Conservation (phyloP, 2,888 invertebrate genomes). For the Argyresthia albistria region DNA sequence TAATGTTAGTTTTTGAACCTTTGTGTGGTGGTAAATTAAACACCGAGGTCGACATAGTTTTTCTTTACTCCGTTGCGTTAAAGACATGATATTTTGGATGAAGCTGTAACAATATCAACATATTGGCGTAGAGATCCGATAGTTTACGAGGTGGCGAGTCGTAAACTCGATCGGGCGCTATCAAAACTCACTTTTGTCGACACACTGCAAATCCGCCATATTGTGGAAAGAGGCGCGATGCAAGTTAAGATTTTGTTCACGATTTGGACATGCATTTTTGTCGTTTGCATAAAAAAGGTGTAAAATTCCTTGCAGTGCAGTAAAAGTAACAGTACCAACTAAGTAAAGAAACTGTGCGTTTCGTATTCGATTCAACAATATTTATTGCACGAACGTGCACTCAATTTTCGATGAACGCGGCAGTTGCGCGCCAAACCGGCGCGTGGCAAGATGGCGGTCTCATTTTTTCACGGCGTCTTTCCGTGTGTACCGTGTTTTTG, state of each 20-base stretch:
- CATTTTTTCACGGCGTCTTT: conserved; percentile 51
- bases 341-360: not conserved
- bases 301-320: not conserved
- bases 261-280: no score
- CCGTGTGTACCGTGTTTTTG: conserved; percentile 65
- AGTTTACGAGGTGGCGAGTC: not conserved
- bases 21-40: no score
- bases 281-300: no score
- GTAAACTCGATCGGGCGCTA: not conserved
- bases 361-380: conserved; percentile 19
- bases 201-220: not conserved
- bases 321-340: conserved; percentile 1
- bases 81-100: no score
- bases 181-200: not conserved
- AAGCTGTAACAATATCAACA: no score
- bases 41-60: no score
- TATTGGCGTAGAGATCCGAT: not conserved
- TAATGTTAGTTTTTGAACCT: no score
- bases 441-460: conserved; percentile 53
- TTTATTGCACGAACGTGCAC: conserved; percentile 65
- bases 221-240: not conserved
- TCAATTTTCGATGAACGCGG: conserved; percentile 20
- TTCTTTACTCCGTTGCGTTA: no score
- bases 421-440: conserved; percentile 33
- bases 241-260: not conserved